A percentile compares a stretch with the other conserved stretches of the same genome.
Evolutionary conservation across 53 echinoderm and acorn worm species (phyloP).

Genomic region (Antedon mediterranea): DNA sequence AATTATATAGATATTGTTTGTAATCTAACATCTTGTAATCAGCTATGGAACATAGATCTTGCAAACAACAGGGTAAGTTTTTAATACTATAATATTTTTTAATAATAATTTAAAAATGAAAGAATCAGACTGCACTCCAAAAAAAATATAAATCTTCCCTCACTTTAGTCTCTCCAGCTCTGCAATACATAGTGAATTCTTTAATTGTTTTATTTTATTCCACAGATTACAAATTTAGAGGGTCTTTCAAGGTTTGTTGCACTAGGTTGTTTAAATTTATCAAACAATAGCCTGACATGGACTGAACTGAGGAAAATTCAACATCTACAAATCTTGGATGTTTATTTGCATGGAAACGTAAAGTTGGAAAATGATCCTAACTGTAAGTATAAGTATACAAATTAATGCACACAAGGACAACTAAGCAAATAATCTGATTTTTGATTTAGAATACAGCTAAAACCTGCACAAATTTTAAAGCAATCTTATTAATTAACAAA

Average conservation of each 20-base stretch:
- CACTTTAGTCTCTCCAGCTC: no score
- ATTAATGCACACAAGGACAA: no score
- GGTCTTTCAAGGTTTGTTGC: constrained; percentile 86
- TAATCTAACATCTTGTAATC: constrained; percentile 59
- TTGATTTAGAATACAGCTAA: no score
- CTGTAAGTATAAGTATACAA: constrained; percentile 47
- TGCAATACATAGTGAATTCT: no score
- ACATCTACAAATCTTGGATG: constrained; percentile 76
- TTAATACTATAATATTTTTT: neutral
- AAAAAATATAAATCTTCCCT: no score
- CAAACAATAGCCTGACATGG: constrained; percentile 67
- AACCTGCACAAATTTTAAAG: no score
- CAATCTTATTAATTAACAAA: no score
- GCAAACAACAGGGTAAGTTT: constrained; percentile 62
- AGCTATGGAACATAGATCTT: constrained; percentile 73
- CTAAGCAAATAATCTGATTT: no score
- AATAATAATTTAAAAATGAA: no score
- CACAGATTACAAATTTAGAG: constrained; percentile 68
- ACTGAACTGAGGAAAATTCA: constrained; percentile 72
- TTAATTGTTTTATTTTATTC: neutral
- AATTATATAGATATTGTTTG: constrained; percentile 61
- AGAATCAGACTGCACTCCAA: no score
- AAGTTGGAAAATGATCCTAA: constrained; percentile 78
- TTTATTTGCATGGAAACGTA: constrained; percentile 88
- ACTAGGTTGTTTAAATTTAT: constrained; percentile 58